Evolutionary conservation across 1,140 invertebrate genomes (phyloP), one percentile per base, ranked within the genome.

Genomic region (Notospermus geniculatus): DNA sequence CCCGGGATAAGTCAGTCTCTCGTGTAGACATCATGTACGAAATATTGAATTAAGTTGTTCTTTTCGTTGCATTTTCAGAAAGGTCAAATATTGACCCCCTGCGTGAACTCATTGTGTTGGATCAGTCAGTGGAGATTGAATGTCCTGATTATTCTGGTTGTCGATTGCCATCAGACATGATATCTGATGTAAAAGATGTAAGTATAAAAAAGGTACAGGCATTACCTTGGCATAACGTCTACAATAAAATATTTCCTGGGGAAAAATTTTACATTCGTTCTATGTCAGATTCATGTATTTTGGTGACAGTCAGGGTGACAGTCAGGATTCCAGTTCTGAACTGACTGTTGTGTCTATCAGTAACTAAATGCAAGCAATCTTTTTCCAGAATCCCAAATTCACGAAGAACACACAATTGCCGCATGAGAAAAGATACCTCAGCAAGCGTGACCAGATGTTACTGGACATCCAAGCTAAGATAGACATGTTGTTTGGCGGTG

Each of bases 111-210:
- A 23, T 50, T 50, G 19, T 23, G 5, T n/a, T 50, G 5, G 46
- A 50, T 50, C 46, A 50, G 25, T 4, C 46, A 4, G n/a, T 50
- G 19, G 19, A 27, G 25, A 23, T 50, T 19, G 46, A 50, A 50
- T 50, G 25, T n/a, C 46, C 46, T 5, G 46, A 50, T 50, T 50
- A 50, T 27, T 19, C n/a, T 7, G 46, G 46, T 50, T 23, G 25
- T 50, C 46, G n/a, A 50, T n/a, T 50, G 4, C 46, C 46, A 5
- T 19, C n/a, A 50, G 46, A 50, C n/a, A 50, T n/a, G 46, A 19
- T 50, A 23, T 5, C 4, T 9, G 9, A 50, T 7, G 25, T 50
- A 4, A 5, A 50, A 27, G n/a, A 36, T 36, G 32, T 36, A 36
- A 36, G 32, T 36, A n/a, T n/a, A n/a, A n/a, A n/a, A n/a, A n/a